A percentile compares a stretch with the other conserved stretches of the same genome.
Conservation (phyloP, 2,113 vertebrate genomes). For the Anolis sagrei region DNA sequence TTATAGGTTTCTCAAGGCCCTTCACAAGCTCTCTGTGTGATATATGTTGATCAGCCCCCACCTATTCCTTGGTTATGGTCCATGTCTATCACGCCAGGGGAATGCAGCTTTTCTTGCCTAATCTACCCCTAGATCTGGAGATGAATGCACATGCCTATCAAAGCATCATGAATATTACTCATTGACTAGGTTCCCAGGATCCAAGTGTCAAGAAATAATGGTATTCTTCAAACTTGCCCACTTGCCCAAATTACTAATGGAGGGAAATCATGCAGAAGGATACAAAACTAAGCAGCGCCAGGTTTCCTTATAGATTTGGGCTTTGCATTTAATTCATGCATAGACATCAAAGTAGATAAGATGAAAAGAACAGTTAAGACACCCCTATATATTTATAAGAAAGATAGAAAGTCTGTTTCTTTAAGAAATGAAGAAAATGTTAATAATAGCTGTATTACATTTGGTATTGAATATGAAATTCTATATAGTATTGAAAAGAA, state of each 20-base stretch:
- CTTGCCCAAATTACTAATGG: neutral
- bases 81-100: neutral
- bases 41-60: no score
- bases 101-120: neutral
- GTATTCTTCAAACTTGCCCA: neutral
- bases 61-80: neutral
- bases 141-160: neutral
- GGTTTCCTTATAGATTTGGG: neutral
- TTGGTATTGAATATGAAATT: neutral
- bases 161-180: neutral
- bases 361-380: conserved; percentile 5
- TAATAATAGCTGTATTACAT: neutral
- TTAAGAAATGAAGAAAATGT: fast-evolving
- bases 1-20: no score
- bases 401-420: neutral
- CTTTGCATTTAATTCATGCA: neutral
- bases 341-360: conserved; percentile 7
- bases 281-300: neutral
- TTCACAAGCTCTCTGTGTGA: no score
- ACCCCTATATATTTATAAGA: neutral
- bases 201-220: neutral
- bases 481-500: neutral
- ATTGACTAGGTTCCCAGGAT: neutral
- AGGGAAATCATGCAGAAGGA: neutral
- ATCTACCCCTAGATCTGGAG: neutral